These are phyloP conservation scores for Thaleichthys pacificus DNA, from an alignment of 2,797 vertebrate genomes.

Conservation along the genomic window DNA sequence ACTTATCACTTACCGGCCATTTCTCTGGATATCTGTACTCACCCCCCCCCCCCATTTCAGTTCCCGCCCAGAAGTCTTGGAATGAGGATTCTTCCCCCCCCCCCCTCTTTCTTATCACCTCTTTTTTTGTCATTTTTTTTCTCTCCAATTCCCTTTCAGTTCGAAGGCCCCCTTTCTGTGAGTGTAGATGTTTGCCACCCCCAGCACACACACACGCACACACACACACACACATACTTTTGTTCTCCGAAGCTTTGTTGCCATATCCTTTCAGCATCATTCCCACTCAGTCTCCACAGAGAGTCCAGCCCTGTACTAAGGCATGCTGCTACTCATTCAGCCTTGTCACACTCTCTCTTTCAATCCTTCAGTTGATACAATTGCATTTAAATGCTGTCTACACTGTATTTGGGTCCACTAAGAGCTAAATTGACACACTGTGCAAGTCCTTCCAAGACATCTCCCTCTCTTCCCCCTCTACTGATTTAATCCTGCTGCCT, in stretches of 20 bases:
- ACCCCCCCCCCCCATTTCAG: not conserved
- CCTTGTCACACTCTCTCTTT: conserved; percentile 10
- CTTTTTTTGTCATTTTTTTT: conserved; percentile 43
- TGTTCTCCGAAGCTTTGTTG: conserved; percentile 22
- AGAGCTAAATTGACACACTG: conserved; percentile 41
- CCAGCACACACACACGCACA: conserved; percentile 19
- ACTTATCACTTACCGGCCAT: conserved; percentile 30
- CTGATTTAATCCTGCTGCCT: conserved; percentile 39
- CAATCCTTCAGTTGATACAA: conserved; percentile 28
- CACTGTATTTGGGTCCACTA: conserved; percentile 23
- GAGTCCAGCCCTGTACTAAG: conserved; percentile 22
- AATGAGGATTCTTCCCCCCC: conserved; percentile 9
- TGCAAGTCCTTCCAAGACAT: conserved; percentile 16
- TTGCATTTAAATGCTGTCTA: conserved; percentile 30
- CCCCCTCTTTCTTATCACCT: conserved; percentile 47
- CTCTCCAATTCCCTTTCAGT: conserved; percentile 32
- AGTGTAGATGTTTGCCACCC: conserved; percentile 9
- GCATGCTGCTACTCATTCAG: conserved; percentile 18
- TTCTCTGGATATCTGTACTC: conserved; percentile 24
- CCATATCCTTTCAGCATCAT: conserved; percentile 50
- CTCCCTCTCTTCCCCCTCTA: conserved; percentile 16
- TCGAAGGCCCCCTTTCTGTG: conserved; percentile 24
- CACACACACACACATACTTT: conserved; percentile 15
- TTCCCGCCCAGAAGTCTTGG: not conserved
- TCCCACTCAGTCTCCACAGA: conserved; percentile 37